Evolutionary conservation across 2,888 invertebrate species (phyloP), one percentile per base, ranked within the genome.

Genomic region (Plebejus anna): DNA sequence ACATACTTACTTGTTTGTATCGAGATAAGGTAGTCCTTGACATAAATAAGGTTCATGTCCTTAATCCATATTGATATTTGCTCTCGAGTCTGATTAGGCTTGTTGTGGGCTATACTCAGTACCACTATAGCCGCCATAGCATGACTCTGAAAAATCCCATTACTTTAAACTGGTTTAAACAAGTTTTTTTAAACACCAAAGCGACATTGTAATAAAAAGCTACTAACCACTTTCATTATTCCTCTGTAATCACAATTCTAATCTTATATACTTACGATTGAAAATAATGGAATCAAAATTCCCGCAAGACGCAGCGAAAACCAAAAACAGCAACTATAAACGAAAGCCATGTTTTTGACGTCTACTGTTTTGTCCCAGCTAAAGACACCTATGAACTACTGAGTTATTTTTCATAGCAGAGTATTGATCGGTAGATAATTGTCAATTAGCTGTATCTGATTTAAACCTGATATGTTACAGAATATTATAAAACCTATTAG

Each of bases 321-420:
- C 92, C 93, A 92, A 82, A 94, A 93, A 80, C 93, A 94, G 80
- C 91, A 94, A 81, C 90, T 92, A 78, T 94, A 94, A 5, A 93
- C 89, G 59, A 90, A 82, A 75, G 91, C 91, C 93, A 94, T 91
- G 78, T 55, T 32, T 22, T 22, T 22, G 22, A 22, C 22, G 22
- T 22, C 22, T 22, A 22, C 22, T 22, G 22, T 22, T 22, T 22
- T 22, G 22, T 22, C 22, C 22, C 22, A 22, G 22, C 22, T 22
- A 22, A 22, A 22, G 22, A 22, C 22, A 22, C 22, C 22, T 22
- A 66, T 66, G 7, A 28, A 61, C 3, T 7, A 61, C 9, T 36
- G 9, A 16, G 16, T 7, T 59, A 59, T 22, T 66, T 66, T 32
- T 66, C 32, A 66, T 36, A 32, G 13, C 16, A 32, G 0, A 4